Conservation (phyloP, 2,797 vertebrate genomes). For the Phylloscopus collybita region DNA sequence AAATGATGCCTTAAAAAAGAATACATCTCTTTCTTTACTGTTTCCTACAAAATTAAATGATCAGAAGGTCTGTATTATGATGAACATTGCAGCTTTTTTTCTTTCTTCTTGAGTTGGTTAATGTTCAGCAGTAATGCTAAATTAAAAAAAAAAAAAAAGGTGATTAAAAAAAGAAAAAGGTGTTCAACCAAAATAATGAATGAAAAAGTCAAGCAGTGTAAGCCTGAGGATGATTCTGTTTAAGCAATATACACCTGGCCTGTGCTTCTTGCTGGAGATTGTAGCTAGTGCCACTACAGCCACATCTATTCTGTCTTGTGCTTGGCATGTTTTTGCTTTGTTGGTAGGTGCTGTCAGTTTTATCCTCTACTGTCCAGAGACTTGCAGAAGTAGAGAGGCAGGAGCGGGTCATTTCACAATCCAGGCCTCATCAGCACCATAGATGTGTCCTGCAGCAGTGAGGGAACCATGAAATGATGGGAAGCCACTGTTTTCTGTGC, state of each 20-base stretch:
- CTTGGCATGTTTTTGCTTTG: neutral
- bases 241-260: neutral
- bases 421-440: neutral
- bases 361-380: neutral
- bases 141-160: neutral
- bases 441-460: neutral
- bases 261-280: neutral
- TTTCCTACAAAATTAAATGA: neutral
- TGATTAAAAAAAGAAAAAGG: neutral
- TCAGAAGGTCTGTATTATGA: neutral
- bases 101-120: neutral
- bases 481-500: neutral
- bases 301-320: neutral
- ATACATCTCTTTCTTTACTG: neutral
- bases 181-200: neutral
- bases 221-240: neutral
- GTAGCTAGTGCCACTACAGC: neutral
- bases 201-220: neutral
- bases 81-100: neutral
- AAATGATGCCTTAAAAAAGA: neutral
- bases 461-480: rapidly evolving
- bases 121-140: neutral
- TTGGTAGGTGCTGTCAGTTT: neutral
- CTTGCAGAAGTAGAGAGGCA: neutral
- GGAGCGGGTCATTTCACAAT: neutral